Percentiles rank a stretch among this genome's conserved stretches.
Evolutionary conservation across 2,113 vertebrate species (phyloP).

Genomic region (Zapus hudsonius): DNA sequence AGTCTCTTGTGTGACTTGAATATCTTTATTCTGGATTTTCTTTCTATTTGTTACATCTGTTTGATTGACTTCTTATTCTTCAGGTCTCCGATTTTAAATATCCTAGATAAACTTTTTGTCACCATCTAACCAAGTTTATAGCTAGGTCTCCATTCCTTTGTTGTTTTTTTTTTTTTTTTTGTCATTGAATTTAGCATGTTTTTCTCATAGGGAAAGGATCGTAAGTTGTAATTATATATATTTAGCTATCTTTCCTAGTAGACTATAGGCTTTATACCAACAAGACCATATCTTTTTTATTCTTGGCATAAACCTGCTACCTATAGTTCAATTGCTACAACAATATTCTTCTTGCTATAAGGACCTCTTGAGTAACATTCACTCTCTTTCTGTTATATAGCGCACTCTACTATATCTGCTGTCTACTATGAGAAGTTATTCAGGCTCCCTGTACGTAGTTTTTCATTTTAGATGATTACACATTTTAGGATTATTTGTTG

Average conservation of each 20-base stretch:
- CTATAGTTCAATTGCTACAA: neutral
- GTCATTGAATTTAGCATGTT: constrained; percentile 8
- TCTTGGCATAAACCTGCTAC: neutral
- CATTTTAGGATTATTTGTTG: neutral
- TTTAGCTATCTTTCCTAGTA: constrained; percentile 21
- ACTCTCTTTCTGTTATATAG: neutral
- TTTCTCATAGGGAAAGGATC: neutral
- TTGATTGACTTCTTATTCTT: neutral
- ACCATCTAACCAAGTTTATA: neutral
- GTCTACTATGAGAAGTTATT: constrained; percentile 1
- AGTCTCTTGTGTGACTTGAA: neutral
- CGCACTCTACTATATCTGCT: neutral
- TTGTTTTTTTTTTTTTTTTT: constrained; percentile 18
- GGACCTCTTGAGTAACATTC: neutral
- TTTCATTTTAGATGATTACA: neutral
- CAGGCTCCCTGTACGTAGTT: neutral
- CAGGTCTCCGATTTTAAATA: neutral
- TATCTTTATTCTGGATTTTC: neutral
- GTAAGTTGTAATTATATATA: neutral
- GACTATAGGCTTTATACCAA: neutral
- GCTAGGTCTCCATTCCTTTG: neutral
- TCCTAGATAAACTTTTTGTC: constrained; percentile 4
- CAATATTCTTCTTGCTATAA: constrained; percentile 26
- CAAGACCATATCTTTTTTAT: neutral
- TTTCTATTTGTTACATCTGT: neutral